Conservation (phyloP, 2,888 invertebrate species). For the Aethes cnicana region DNA sequence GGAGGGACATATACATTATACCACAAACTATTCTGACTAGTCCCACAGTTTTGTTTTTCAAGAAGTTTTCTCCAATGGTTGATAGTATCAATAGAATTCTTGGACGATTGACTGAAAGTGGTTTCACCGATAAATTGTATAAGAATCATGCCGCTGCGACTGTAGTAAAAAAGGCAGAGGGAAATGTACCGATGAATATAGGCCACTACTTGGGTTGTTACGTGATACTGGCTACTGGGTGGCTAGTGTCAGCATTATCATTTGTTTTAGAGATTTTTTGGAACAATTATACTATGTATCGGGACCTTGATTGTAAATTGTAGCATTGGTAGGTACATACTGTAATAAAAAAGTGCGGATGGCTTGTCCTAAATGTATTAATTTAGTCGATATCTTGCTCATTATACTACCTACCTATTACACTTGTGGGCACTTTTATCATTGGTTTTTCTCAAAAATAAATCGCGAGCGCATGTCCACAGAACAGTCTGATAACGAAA, state of each 20-base stretch:
- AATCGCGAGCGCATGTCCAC: too few species aligned
- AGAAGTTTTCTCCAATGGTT: conserved; percentile 60
- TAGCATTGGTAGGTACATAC: background rate
- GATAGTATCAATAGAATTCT: conserved; percentile 50
- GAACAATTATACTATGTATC: conserved; percentile 31
- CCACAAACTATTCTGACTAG: conserved; percentile 48
- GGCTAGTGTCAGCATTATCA: conserved; percentile 48
- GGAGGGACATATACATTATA: conserved; percentile 50
- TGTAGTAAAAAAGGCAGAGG: conserved; percentile 29
- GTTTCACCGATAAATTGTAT: conserved; percentile 54
- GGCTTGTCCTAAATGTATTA: too few species aligned
- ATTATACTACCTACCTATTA: too few species aligned
- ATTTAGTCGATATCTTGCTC: too few species aligned
- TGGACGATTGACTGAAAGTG: conserved; percentile 51
- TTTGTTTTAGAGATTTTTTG: conserved; percentile 54
- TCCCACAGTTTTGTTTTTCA: conserved; percentile 61
- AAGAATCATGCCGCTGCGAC: conserved; percentile 41
- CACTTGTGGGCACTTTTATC: too few species aligned
- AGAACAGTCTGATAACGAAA: too few species aligned
- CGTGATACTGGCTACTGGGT: conserved; percentile 54
- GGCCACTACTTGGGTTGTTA: conserved; percentile 65
- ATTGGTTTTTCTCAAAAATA: too few species aligned
- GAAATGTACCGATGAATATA: conserved; percentile 48
- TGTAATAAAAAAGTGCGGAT: too few species aligned
- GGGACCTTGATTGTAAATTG: background rate